Conservation (phyloP, 1,140 invertebrate genomes). For the Thaumetopoea pityocampa region DNA sequence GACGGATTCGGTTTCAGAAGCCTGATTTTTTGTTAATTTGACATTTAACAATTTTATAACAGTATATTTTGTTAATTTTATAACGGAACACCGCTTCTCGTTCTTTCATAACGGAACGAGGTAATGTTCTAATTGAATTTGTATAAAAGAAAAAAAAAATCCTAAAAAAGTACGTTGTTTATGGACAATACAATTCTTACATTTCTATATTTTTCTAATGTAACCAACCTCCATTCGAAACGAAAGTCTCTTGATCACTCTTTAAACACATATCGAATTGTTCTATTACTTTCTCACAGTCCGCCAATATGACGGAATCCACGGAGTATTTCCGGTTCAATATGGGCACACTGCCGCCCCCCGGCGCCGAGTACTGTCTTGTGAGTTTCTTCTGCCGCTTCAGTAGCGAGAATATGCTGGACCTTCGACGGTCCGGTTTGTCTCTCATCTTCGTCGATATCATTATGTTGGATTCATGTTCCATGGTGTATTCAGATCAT, state of each 20-base stretch:
- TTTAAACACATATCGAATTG: conserved; percentile 16
- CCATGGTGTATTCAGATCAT: conserved; percentile 31
- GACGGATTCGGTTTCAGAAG: too few species aligned
- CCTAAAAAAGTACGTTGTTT: background rate
- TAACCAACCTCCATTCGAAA: conserved; percentile 38
- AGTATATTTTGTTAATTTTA: too few species aligned
- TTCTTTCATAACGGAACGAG: too few species aligned
- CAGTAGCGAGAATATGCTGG: conserved; percentile 53
- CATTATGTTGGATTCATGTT: conserved; percentile 28
- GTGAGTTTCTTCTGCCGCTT: conserved; percentile 49
- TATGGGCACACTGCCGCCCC: conserved; percentile 1
- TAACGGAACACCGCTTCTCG: too few species aligned
- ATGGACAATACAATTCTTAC: background rate
- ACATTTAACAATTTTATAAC: too few species aligned
- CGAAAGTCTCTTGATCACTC: conserved; percentile 13
- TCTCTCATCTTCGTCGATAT: conserved; percentile 31
- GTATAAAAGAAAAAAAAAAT: too few species aligned
- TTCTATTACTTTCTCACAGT: conserved; percentile 26
- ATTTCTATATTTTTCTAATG: background rate
- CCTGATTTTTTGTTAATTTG: too few species aligned
- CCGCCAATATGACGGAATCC: conserved; percentile 49
- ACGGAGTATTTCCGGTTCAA: conserved; percentile 46
- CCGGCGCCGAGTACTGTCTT: conserved; percentile 44
- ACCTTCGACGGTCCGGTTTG: conserved; percentile 42
- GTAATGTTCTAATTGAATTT: too few species aligned